Percentiles rank a stretch among this genome's conserved stretches.
These are phyloP conservation scores for Plusia festucae DNA, from an alignment of 2,888 invertebrate species.

Conservation along the genomic window DNA sequence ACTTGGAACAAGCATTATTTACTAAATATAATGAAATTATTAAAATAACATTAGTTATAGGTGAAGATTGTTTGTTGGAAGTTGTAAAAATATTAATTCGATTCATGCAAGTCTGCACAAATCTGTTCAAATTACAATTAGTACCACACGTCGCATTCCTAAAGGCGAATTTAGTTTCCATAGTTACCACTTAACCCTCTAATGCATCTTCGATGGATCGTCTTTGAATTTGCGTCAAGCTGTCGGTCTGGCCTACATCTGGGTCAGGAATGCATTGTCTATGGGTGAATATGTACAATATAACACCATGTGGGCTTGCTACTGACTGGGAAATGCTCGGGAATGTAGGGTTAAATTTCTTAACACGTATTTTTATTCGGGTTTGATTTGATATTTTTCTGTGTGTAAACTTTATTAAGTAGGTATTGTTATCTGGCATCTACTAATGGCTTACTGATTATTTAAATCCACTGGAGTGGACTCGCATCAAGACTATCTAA, in stretches of 20 bases:
- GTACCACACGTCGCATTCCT: background rate
- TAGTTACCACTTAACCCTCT: background rate
- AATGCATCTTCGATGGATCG: conserved; percentile 17
- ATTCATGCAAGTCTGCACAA: background rate
- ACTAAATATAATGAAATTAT: no score
- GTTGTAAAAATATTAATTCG: no score
- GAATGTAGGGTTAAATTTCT: conserved; percentile 3
- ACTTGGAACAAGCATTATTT: no score
- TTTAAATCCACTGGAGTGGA: no score
- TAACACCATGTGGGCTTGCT: background rate
- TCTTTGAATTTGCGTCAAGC: conserved; percentile 21
- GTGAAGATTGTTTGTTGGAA: no score
- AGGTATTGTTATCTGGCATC: no score
- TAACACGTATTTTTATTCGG: background rate
- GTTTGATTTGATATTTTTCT: background rate
- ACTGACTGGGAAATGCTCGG: background rate
- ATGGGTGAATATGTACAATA: conserved; percentile 6
- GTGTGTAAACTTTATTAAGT: no score
- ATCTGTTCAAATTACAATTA: background rate
- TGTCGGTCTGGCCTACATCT: conserved; percentile 15
- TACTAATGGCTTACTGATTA: no score
- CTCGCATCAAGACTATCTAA: no score
- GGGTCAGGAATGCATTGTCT: conserved; percentile 37
- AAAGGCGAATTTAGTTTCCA: conserved; percentile 6
- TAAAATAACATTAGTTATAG: no score